Evolutionary conservation across 2,888 invertebrate species (phyloP).

Genomic region (Mesoligia furuncula): DNA sequence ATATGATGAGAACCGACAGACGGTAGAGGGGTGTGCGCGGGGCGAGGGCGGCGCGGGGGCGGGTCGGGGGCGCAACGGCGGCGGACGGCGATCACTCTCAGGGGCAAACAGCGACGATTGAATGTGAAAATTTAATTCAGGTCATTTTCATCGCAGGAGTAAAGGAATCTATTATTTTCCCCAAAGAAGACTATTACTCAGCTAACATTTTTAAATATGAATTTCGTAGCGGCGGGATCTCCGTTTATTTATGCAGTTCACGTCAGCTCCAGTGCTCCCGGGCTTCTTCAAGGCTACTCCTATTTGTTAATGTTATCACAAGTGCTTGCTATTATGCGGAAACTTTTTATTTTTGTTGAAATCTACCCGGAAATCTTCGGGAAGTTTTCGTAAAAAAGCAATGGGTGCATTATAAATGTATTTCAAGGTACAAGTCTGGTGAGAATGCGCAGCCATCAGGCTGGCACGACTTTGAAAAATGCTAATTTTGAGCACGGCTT

Average conservation of each 20-base stretch:
- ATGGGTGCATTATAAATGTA: conserved; percentile 32
- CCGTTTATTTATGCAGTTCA: conserved; percentile 71
- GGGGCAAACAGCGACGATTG: conserved; percentile 87
- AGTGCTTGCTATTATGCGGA: conserved; percentile 67
- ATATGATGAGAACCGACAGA: conserved; percentile 77
- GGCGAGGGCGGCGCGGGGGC: conserved; percentile 60
- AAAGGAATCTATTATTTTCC: conserved; percentile 85
- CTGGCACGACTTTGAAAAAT: conserved; percentile 82
- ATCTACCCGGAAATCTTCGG: conserved; percentile 62
- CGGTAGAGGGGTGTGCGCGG: conserved; percentile 59
- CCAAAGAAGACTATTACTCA: conserved; percentile 81
- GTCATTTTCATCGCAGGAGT: conserved; percentile 84
- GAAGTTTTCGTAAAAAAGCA: conserved; percentile 39
- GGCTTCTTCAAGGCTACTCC: conserved; percentile 47
- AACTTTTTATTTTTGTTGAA: conserved; percentile 67
- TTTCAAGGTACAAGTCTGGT: conserved; percentile 13
- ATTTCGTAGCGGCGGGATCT: conserved; percentile 60
- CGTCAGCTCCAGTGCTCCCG: conserved; percentile 56
- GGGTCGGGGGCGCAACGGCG: conserved; percentile 64
- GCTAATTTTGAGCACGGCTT: conserved; percentile 77
- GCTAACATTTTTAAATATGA: conserved; percentile 77
- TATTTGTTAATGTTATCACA: conserved; percentile 70
- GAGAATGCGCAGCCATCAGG: conserved; percentile 68
- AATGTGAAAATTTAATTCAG: conserved; percentile 89
- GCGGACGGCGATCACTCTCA: conserved; percentile 82